Evolutionary conservation across 2,888 invertebrate species (phyloP).

Genomic region (Criorhina ranunculi): DNA sequence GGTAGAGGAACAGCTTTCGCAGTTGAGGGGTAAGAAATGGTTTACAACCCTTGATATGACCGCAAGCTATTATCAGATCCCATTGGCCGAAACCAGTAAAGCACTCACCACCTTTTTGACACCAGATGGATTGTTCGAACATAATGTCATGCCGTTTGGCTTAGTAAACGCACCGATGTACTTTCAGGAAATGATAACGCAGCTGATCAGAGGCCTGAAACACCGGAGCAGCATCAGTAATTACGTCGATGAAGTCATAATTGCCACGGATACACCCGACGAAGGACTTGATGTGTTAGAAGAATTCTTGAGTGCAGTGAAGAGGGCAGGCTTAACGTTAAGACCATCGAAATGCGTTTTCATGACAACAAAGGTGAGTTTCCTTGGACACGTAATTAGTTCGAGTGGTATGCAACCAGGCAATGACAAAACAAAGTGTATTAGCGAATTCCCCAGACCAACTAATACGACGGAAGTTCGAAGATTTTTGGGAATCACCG

Average conservation of each 20-base stretch:
- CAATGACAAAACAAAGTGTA: too few species aligned
- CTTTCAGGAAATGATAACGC: constrained; percentile 78
- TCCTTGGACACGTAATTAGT: too few species aligned
- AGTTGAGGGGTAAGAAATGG: constrained; percentile 72
- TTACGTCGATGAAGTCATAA: constrained; percentile 55
- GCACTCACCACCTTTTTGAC: constrained; percentile 74
- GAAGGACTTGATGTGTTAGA: too few species aligned
- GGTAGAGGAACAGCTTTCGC: constrained; percentile 71
- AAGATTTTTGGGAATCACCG: too few species aligned
- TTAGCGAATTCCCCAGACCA: too few species aligned
- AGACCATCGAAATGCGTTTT: too few species aligned
- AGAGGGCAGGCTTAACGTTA: too few species aligned
- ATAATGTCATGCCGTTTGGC: constrained; percentile 75
- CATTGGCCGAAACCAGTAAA: constrained; percentile 61
- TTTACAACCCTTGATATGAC: constrained; percentile 80
- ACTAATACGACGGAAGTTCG: too few species aligned
- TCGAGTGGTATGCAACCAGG: too few species aligned
- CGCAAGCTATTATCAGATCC: constrained; percentile 79
- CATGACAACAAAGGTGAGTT: too few species aligned
- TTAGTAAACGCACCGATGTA: constrained; percentile 68
- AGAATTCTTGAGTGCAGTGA: too few species aligned
- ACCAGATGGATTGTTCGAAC: constrained; percentile 68
- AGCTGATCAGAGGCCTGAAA: constrained; percentile 17
- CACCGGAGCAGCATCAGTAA: constrained; percentile 20
- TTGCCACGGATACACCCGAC: constrained; percentile 9